These are phyloP conservation scores for Tipula lateralis DNA, from an alignment of 2,888 invertebrate genomes.

Conservation along the genomic window DNA sequence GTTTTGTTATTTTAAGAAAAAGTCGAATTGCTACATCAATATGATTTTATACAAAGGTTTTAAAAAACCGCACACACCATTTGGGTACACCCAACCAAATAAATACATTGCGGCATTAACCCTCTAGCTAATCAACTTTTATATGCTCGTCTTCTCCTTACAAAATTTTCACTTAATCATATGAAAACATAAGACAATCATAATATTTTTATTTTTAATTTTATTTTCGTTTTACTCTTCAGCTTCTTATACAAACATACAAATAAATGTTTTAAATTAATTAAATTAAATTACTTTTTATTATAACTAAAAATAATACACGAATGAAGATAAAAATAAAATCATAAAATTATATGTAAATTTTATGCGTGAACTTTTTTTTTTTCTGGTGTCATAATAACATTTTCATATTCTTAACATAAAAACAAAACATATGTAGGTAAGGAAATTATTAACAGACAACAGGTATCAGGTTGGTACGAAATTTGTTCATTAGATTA, in stretches of 20 bases:
- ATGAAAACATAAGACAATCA: background rate
- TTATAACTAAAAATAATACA: background rate
- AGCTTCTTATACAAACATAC: background rate
- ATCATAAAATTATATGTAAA: slow-evolving; percentile 1
- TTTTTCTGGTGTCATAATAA: background rate
- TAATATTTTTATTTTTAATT: background rate
- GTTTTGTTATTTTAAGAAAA: too few relatives aligned
- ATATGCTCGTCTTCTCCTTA: background rate
- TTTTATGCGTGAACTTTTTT: background rate
- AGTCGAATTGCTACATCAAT: too few relatives aligned
- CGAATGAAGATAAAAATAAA: background rate
- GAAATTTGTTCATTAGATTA: background rate
- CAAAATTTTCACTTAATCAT: background rate
- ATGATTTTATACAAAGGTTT: too few relatives aligned
- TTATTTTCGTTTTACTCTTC: too few relatives aligned
- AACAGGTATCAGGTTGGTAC: background rate
- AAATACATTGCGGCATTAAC: background rate
- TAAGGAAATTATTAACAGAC: background rate
- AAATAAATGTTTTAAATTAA: slow-evolving; percentile 9
- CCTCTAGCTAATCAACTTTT: background rate
- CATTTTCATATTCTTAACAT: background rate
- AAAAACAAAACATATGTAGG: background rate
- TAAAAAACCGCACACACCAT: background rate
- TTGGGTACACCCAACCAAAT: background rate
- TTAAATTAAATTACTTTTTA: background rate